phyloP scores from a whole-genome alignment of 2,797 vertebrate genomes.

The Pelobates cultripes region DNA sequence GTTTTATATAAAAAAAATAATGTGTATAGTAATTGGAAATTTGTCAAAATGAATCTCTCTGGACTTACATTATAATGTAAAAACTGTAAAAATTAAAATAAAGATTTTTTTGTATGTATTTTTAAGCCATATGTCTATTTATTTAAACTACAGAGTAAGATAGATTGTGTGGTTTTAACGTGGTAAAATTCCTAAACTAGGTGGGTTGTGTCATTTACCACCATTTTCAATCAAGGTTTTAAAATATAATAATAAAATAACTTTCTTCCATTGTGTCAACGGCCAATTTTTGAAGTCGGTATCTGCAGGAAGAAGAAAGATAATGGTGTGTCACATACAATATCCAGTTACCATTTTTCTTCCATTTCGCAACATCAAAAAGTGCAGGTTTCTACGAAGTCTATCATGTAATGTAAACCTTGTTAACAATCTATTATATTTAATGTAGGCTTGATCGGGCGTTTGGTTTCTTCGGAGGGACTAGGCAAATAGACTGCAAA shows the following conservation, averaged over 20 bases:
- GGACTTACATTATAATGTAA: too few species aligned
- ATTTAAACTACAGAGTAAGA: neutral
- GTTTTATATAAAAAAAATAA: too few species aligned
- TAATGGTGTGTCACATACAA: conserved; percentile 12
- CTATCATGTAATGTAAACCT: conserved; percentile 6
- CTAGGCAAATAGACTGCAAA: conserved; percentile 20
- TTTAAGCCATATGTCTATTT: neutral
- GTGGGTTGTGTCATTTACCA: neutral
- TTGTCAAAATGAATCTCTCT: too few species aligned
- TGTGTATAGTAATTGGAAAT: too few species aligned
- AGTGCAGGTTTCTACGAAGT: neutral
- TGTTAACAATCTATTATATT: conserved; percentile 36
- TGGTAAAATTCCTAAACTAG: neutral
- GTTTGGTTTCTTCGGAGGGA: neutral
- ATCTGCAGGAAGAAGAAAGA: conserved; percentile 4
- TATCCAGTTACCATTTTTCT: conserved; percentile 23
- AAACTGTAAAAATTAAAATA: neutral
- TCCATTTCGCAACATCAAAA: conserved; percentile 24
- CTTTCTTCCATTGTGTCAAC: conserved; percentile 21
- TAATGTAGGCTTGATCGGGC: neutral
- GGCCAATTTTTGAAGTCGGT: conserved; percentile 11
- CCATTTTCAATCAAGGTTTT: neutral
- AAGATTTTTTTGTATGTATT: neutral
- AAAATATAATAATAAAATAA: neutral
- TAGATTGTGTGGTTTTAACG: neutral